Conservation (phyloP, 2,113 vertebrate species). For the Thymallus thymallus region DNA sequence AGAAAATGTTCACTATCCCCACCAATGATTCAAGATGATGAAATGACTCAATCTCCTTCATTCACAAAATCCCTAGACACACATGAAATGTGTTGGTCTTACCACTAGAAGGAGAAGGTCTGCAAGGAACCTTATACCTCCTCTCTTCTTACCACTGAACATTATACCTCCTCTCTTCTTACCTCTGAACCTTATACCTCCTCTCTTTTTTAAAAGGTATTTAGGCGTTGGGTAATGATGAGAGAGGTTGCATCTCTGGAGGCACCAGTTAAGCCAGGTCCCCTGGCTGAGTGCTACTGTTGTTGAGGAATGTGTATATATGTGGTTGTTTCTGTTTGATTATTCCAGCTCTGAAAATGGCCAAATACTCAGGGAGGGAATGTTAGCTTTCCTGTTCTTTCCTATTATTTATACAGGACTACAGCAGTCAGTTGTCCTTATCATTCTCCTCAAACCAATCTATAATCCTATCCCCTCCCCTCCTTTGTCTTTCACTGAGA, state of each 20-base stretch:
- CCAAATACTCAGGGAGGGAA: not conserved
- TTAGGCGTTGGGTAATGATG: no score
- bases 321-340: not conserved
- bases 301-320: no score
- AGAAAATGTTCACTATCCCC: not conserved
- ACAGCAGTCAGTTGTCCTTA: no score
- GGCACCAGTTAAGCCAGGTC: no score
- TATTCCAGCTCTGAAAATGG: not conserved
- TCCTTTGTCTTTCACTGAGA: not conserved
- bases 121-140: no score
- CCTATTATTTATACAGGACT: no score
- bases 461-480: not conserved
- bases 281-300: not conserved
- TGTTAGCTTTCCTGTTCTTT: not conserved
- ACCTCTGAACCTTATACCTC: not conserved
- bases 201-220: no score
- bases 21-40: not conserved
- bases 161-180: not conserved
- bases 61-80: not conserved
- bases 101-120: no score
- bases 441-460: no score
- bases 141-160: no score
- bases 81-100: no score
- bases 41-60: not conserved
- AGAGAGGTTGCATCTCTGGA: no score